Evolutionary conservation across 2,888 invertebrate genomes (phyloP), one percentile per base, ranked within the genome.

Genomic region (Blastobasis adustella): DNA sequence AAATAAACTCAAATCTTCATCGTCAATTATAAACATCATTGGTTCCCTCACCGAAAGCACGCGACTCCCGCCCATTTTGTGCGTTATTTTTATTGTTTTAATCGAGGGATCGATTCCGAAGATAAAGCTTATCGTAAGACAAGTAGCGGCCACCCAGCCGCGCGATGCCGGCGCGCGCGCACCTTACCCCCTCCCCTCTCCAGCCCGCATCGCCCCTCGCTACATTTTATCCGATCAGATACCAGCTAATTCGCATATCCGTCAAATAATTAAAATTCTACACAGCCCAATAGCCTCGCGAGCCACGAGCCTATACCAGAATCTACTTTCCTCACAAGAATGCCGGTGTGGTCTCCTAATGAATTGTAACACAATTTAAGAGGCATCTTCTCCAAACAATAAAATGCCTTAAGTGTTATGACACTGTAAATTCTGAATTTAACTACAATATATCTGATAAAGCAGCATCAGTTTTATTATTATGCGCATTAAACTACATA

Each of bases 71-170:
- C 8, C 10, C 10, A n/a, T 42, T n/a, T 42, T 42, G 9, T 9
- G 9, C 9, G 42, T 59, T 57, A 59, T 57, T 61, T 62, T 59
- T 76, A 77, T 82, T 82, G 79, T 82, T 84, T 85, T 85, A 85
- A 86, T 86, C 85, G 77, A 67, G 69, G 83, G 81, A 85, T 86
- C 85, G 87, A 87, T 86, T 81, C 80, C 83, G 74, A 80, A 87
- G 87, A 87, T 87, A 88, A 23, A 85, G 79, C 82, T 78, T 75
- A 78, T 81, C 83, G 85, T 85, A 88, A 88, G 86, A 88, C 87
- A 78, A 85, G 88, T 85, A 87, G 88, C 84, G 87, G 76, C 87
- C 88, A 87, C 87, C 86, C 79, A 76, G 72, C 64, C 65, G 63
- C 61, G 66, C 60, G 63, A 59, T 65, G 65, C 58, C 56, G 47